These are phyloP conservation scores for Amyelois transitella DNA, from an alignment of 1,140 invertebrate genomes.

Conservation along the genomic window DNA sequence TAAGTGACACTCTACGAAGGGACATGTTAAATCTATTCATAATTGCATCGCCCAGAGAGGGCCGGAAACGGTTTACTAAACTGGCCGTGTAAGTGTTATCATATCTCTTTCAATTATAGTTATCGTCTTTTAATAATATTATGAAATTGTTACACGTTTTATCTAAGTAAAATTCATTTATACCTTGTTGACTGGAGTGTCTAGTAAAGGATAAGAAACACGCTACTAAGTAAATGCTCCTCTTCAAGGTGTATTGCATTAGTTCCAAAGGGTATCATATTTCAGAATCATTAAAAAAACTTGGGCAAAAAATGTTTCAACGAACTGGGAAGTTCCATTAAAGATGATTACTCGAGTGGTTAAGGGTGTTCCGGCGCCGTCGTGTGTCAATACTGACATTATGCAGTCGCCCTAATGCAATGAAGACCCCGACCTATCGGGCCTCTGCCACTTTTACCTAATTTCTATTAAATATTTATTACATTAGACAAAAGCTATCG, in stretches of 20 bases:
- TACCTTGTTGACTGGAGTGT: too few relatives aligned
- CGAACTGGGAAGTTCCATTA: background rate
- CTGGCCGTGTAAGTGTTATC: background rate
- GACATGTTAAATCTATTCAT: slow-evolving; percentile 23
- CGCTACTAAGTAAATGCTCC: too few relatives aligned
- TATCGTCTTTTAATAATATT: too few relatives aligned
- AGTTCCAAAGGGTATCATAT: background rate
- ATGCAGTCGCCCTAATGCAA: slow-evolving; percentile 63
- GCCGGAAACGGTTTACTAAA: too few relatives aligned
- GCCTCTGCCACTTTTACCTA: slow-evolving; percentile 58
- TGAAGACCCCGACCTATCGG: slow-evolving; percentile 45
- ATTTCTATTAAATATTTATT: slow-evolving; percentile 73
- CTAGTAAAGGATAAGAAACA: too few relatives aligned
- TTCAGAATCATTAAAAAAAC: background rate
- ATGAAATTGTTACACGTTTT: too few relatives aligned
- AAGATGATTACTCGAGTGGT: background rate
- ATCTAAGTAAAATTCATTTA: too few relatives aligned
- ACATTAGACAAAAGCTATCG: slow-evolving; percentile 64
- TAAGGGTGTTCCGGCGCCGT: slow-evolving; percentile 1
- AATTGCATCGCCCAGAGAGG: slow-evolving; percentile 7
- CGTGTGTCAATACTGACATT: slow-evolving; percentile 52
- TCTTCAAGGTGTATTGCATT: too few relatives aligned
- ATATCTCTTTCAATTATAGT: too few relatives aligned
- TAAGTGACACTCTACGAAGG: slow-evolving; percentile 32
- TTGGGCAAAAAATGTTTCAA: background rate